Conservation (phyloP, 2,888 invertebrate genomes). For the Amiota minor region DNA sequence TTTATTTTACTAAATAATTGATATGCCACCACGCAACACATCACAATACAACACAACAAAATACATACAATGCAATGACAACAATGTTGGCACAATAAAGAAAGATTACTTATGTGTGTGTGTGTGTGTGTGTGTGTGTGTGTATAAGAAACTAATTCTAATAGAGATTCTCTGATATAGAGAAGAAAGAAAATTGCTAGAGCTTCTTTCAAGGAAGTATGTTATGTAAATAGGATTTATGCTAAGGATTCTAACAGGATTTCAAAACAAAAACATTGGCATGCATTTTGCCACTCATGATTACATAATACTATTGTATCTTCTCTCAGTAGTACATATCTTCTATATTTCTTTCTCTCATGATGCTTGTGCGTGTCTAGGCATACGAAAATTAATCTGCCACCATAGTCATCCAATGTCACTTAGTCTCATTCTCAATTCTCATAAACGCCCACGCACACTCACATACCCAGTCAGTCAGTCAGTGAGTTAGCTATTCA, state of each 20-base stretch:
- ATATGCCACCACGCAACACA: constrained; percentile 39
- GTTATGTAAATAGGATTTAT: constrained; percentile 63
- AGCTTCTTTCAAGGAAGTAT: too few species aligned
- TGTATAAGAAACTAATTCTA: constrained; percentile 12
- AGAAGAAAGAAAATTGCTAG: constrained; percentile 22
- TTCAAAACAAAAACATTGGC: constrained; percentile 41
- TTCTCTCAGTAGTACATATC: too few species aligned
- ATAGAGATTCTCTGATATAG: constrained; percentile 38
- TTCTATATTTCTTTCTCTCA: not conserved
- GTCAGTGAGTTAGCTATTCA: constrained; percentile 51
- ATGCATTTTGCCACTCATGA: too few species aligned
- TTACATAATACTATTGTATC: too few species aligned
- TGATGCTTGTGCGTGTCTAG: constrained; percentile 27
- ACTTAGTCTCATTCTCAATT: too few species aligned
- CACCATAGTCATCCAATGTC: not conserved
- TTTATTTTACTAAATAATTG: constrained; percentile 60
- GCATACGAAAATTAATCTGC: not conserved
- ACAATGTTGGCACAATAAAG: constrained; percentile 13
- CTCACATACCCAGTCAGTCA: constrained; percentile 36
- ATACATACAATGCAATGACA: not conserved
- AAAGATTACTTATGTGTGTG: not conserved
- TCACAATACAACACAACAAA: too few species aligned
- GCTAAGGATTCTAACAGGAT: constrained; percentile 61
- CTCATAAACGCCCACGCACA: constrained; percentile 44
- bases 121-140: not conserved